Base-by-base conservation (phyloP, 1,140 invertebrate species). In the Cherax destructor region DNA sequence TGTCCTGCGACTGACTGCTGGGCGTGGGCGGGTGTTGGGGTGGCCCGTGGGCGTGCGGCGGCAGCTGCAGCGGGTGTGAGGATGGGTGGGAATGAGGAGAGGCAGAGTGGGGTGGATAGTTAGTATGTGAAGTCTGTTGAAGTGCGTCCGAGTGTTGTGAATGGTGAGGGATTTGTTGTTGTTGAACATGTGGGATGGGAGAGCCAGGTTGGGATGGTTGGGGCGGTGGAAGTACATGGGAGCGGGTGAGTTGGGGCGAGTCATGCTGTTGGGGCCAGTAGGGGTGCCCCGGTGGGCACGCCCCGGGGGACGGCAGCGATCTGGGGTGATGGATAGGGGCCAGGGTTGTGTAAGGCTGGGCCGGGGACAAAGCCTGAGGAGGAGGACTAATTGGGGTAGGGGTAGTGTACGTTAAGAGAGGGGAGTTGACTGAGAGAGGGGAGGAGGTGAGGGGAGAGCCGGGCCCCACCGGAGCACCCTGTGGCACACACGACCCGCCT, bases 361-460 rank as follows among this genome's bases (percentile, higher is more conserved):
- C 90, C 69, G 94, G 93, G 95, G 90, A 95, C 95, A 91, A 96
- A 96, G 83, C 96, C 96, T 21, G 96, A 91, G 84, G 91, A 79
- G 81, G 91, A 96, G 91, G 93, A 78, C 81, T 86, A 56, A 93
- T 84, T 49, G 93, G 92, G 49, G 93, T 93, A 21, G 92, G 93
- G 56, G 93, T 91, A 65, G 93, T 93, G 83, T 88, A 93, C n/a
- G 93, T 84, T 86, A 91, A 89, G 41, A 92, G 79, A 80, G 93
- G 93, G 92, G 94, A 92, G 92, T 93, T 93, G 93, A 93, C 92
- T 93, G 93, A 83, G 93, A 94, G 56, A 93, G 92, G 93, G 92
- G 79, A 93, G 94, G 93, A 92, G 92, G 87, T 94, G 93, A 93
- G 92, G 65, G 93, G 92, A 18, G 92, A 93, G 13, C 92, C 92